phyloP scores from a whole-genome alignment of 1,140 invertebrate species.

The Campoletis sonorensis region DNA sequence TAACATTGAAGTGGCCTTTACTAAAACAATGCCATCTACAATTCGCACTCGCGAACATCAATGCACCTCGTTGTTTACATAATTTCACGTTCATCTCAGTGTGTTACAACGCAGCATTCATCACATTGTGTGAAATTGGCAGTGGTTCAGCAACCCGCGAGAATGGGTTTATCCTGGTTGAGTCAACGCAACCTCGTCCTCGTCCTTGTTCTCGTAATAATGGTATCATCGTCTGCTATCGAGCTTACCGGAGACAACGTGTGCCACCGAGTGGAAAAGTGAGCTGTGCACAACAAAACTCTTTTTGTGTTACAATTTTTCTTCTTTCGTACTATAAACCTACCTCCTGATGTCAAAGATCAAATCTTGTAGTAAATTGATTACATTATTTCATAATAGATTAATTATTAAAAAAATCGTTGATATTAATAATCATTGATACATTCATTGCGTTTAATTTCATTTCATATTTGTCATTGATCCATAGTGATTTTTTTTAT shows the following conservation, averaged over 20 bases:
- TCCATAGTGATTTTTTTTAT: too few species aligned
- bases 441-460: too few species aligned
- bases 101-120: conserved; percentile 34
- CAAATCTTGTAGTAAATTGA: too few species aligned
- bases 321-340: conserved; percentile 12
- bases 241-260: conserved; percentile 70
- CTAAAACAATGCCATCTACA: neutral
- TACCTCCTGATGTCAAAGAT: too few species aligned
- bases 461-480: too few species aligned
- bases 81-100: neutral
- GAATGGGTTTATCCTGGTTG: conserved; percentile 48
- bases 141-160: conserved; percentile 32
- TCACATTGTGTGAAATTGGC: conserved; percentile 24
- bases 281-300: conserved; percentile 56
- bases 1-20: neutral
- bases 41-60: neutral
- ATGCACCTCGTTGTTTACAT: neutral
- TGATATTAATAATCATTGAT: too few species aligned
- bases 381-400: too few species aligned
- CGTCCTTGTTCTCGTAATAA: conserved; percentile 56
- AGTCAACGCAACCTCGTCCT: conserved; percentile 63
- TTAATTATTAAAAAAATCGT: too few species aligned
- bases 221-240: conserved; percentile 64
- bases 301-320: conserved; percentile 28
- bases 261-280: conserved; percentile 74